Conservation (phyloP, 1,140 invertebrate genomes). For the Drosophila sulfurigaster region DNA sequence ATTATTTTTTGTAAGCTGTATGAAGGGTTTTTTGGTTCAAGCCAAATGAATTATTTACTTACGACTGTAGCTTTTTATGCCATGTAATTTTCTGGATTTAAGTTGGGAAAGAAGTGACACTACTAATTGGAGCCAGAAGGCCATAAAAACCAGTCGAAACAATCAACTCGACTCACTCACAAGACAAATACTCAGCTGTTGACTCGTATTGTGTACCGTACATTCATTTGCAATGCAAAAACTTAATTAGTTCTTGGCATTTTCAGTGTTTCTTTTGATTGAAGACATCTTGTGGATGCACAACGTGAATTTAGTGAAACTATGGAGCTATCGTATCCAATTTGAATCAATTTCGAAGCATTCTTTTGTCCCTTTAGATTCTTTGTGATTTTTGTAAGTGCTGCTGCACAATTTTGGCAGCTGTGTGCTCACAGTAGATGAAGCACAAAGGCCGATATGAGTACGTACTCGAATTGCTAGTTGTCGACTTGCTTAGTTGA, state of each 20-base stretch:
- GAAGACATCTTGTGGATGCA: neutral
- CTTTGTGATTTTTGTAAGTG: neutral
- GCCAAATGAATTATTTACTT: slow-evolving; percentile 17
- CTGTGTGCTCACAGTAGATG: slow-evolving; percentile 50
- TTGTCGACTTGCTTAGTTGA: slow-evolving; percentile 65
- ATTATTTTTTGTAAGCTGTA: slow-evolving; percentile 55
- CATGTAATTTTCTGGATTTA: slow-evolving; percentile 17
- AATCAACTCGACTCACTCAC: slow-evolving; percentile 51
- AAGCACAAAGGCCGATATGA: slow-evolving; percentile 71
- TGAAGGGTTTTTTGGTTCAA: slow-evolving; percentile 1
- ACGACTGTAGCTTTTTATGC: slow-evolving; percentile 1
- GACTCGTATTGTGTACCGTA: slow-evolving; percentile 2
- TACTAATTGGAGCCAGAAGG: slow-evolving; percentile 53
- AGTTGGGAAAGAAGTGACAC: neutral
- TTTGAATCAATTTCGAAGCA: neutral
- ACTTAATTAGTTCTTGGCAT: slow-evolving; percentile 45
- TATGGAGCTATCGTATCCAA: neutral
- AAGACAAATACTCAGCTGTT: slow-evolving; percentile 14
- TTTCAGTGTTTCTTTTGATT: neutral
- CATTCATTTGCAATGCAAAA: slow-evolving; percentile 61
- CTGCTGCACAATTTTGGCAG: neutral
- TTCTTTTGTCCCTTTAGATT: neutral
- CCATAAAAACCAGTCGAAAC: slow-evolving; percentile 40
- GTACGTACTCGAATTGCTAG: neutral
- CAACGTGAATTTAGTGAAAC: neutral